Percentiles rank a stretch among this genome's conserved stretches.
phyloP scores from a whole-genome alignment of 2,113 vertebrate genomes.

The Monarcha castaneiventris region DNA sequence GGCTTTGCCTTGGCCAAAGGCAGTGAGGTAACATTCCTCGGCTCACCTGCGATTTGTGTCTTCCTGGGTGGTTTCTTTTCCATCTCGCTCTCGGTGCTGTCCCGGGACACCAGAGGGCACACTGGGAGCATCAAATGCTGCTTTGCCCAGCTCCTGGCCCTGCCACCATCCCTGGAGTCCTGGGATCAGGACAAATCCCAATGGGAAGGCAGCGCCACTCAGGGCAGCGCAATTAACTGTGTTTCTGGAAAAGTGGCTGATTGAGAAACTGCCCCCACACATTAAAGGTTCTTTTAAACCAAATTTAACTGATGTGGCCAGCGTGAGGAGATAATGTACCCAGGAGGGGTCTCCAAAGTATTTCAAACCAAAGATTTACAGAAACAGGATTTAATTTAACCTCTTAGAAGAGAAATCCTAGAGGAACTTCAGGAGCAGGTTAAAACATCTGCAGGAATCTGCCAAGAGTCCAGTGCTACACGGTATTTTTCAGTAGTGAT shows the following conservation, averaged over 20 bases:
- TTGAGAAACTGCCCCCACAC: not conserved
- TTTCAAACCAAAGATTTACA: not conserved
- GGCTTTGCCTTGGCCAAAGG: conserved; percentile 90
- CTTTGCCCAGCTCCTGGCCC: not conserved
- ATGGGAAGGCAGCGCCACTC: not conserved
- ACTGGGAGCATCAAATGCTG: not conserved
- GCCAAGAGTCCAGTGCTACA: not conserved
- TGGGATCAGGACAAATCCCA: not conserved
- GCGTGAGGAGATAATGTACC: not conserved
- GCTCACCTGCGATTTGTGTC: not conserved
- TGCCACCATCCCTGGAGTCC: not conserved
- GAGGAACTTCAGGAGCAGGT: not conserved
- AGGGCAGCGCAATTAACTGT: not conserved
- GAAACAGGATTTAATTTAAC: not conserved
- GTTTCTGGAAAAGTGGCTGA: not conserved
- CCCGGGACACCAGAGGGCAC: conserved; percentile 48
- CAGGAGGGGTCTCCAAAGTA: not conserved
- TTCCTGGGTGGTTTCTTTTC: not conserved
- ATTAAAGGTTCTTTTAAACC: not conserved
- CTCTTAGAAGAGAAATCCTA: not conserved
- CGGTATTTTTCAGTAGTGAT: not conserved
- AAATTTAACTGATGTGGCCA: not conserved
- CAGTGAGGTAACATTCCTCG: conserved; percentile 82
- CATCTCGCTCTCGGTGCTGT: not conserved
- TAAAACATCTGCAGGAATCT: not conserved